phyloP scores from a whole-genome alignment of 1,140 invertebrate species.

The Panulirus ornatus region DNA sequence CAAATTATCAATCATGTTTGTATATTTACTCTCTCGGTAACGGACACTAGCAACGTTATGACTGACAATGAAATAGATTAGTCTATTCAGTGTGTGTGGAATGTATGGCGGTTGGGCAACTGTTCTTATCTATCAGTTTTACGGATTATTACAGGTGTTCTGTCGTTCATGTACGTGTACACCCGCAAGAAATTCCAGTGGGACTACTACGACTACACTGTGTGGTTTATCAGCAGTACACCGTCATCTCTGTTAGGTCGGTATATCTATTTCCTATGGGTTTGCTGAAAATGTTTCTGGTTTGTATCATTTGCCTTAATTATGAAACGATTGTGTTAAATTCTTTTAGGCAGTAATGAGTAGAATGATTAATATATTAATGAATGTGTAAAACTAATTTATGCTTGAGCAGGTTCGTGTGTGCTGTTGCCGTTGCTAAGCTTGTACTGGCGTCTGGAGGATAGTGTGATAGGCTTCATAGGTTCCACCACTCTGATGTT shows the following conservation, averaged over 20 bases:
- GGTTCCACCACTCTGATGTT: conserved; percentile 30
- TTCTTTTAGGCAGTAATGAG: background rate
- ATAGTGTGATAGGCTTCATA: conserved; percentile 28
- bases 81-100: too few relatives aligned
- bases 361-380: conserved; percentile 16
- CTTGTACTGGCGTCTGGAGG: conserved; percentile 20
- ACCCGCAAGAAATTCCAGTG: conserved; percentile 54
- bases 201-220: conserved; percentile 32
- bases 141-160: too few relatives aligned
- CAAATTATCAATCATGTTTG: too few relatives aligned
- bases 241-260: background rate
- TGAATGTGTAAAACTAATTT: background rate
- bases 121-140: too few relatives aligned
- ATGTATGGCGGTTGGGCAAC: too few relatives aligned
- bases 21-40: too few relatives aligned
- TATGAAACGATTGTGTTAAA: too few relatives aligned
- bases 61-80: too few relatives aligned
- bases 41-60: too few relatives aligned
- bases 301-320: too few relatives aligned
- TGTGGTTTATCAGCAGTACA: conserved; percentile 2
- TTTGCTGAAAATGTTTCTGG: too few relatives aligned
- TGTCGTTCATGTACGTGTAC: conserved; percentile 42
- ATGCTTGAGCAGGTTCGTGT: background rate
- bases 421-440: conserved; percentile 44
- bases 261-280: too few relatives aligned